These are phyloP conservation scores for Oopsacas minuta DNA, from an alignment of 37 sponge, comb jelly and placozoan genomes.

Conservation along the genomic window DNA sequence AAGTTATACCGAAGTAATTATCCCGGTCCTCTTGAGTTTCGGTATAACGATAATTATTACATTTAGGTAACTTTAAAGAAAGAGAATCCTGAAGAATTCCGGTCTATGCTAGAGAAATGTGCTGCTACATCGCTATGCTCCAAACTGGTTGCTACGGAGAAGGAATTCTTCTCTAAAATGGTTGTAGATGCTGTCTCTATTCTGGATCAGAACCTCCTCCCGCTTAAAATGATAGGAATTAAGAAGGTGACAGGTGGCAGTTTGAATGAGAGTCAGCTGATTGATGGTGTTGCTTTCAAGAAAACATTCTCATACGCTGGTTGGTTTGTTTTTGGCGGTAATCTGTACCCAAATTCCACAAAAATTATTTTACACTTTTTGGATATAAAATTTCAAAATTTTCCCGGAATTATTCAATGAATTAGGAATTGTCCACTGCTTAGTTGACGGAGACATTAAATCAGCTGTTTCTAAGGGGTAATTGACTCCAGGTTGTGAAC, in stretches of 20 bases:
- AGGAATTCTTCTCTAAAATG: constrained; percentile 96
- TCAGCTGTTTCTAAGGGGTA: too few species aligned
- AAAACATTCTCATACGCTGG: constrained; percentile 99
- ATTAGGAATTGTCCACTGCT: too few species aligned
- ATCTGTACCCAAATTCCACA: too few species aligned
- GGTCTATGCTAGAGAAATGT: constrained; percentile 78
- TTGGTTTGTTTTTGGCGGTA: too few species aligned
- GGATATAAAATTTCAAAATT: too few species aligned
- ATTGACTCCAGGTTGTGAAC: too few species aligned
- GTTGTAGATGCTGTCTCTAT: constrained; percentile 91
- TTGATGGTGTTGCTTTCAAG: constrained; percentile 96
- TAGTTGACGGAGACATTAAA: too few species aligned
- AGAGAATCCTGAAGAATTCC: constrained; percentile 28
- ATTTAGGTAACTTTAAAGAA: constrained; percentile 40
- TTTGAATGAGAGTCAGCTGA: constrained; percentile 76
- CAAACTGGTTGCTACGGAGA: constrained; percentile 89
- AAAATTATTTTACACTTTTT: too few species aligned
- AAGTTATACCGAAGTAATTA: not conserved
- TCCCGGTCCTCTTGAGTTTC: too few species aligned
- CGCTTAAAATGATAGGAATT: constrained; percentile 96
- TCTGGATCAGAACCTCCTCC: constrained; percentile 65
- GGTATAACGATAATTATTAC: not conserved
- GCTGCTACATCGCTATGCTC: constrained; percentile 88
- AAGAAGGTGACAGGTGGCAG: constrained; percentile 89
- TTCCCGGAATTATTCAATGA: too few species aligned